Evolutionary conservation across 1,140 invertebrate genomes (phyloP).

Genomic region (Hormaphis cornu): DNA sequence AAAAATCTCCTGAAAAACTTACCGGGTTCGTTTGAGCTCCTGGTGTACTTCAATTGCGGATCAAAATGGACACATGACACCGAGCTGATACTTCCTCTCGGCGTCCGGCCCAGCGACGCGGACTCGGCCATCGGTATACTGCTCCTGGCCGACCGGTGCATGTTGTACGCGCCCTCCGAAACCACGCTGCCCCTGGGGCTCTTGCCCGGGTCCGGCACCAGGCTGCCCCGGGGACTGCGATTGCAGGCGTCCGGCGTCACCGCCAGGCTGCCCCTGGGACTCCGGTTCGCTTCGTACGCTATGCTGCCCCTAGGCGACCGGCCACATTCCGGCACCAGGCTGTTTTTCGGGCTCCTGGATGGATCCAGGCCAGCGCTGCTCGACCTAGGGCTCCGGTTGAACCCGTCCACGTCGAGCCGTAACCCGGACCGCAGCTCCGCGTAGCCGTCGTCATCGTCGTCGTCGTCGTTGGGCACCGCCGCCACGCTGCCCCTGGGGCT

Average conservation of each 20-base stretch:
- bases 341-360: constrained; percentile 52
- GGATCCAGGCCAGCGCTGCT: constrained; percentile 37
- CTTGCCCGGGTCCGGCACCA: constrained; percentile 40
- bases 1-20: not conserved
- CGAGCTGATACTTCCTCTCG: constrained; percentile 45
- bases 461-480: no score
- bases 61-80: constrained; percentile 21
- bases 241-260: constrained; percentile 33
- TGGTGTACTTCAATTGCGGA: not conserved
- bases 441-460: constrained; percentile 44
- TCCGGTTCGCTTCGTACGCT: constrained; percentile 32
- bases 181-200: constrained; percentile 55
- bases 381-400: constrained; percentile 36
- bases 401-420: constrained; percentile 40
- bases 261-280: constrained; percentile 37
- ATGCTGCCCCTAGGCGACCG: constrained; percentile 38
- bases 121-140: constrained; percentile 19
- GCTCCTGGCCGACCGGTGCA: constrained; percentile 44
- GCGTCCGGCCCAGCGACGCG: constrained; percentile 39
- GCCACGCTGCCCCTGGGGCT: constrained; percentile 44
- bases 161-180: constrained; percentile 47
- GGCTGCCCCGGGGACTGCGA: constrained; percentile 47
- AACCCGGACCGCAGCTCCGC: constrained; percentile 44
- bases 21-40: not conserved
- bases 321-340: constrained; percentile 46